Evolutionary conservation across 2,113 vertebrate species (phyloP).

Genomic region (Bagarius yarrelli): DNA sequence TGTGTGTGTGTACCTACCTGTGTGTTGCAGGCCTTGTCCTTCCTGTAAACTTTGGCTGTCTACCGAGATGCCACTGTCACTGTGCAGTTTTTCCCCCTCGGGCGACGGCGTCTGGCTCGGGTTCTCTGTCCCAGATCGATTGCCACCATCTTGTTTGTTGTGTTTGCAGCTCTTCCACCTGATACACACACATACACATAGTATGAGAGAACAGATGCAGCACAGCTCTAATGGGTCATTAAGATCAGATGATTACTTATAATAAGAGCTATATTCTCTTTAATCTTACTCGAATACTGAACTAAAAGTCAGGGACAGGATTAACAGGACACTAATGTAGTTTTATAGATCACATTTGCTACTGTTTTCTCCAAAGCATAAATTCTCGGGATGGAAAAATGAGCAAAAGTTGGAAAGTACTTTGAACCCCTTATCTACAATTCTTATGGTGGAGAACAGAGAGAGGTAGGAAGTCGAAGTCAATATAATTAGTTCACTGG

Average conservation of each 20-base stretch:
- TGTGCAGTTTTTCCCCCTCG: slow-evolving; percentile 96
- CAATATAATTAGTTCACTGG: too few relatives aligned
- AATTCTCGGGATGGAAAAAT: too few relatives aligned
- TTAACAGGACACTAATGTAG: too few relatives aligned
- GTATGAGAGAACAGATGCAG: background rate
- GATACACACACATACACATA: slow-evolving; percentile 16
- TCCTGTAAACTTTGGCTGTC: slow-evolving; percentile 94
- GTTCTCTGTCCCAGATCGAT: slow-evolving; percentile 76
- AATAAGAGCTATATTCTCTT: too few relatives aligned
- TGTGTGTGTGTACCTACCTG: slow-evolving; percentile 56
- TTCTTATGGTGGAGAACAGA: too few relatives aligned
- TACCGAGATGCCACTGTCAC: slow-evolving; percentile 95
- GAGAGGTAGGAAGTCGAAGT: too few relatives aligned
- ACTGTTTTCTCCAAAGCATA: too few relatives aligned
- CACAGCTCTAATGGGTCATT: background rate
- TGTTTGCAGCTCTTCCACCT: slow-evolving; percentile 98
- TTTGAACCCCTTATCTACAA: too few relatives aligned
- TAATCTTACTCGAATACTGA: too few relatives aligned
- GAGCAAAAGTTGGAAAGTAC: background rate
- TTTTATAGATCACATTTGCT: too few relatives aligned
- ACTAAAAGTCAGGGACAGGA: too few relatives aligned
- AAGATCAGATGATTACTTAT: background rate
- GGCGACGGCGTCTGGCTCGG: slow-evolving; percentile 91
- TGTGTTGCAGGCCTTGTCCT: slow-evolving; percentile 75
- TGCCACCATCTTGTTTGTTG: slow-evolving; percentile 92